A percentile compares a stretch with the other conserved stretches of the same genome.
phyloP scores from a whole-genome alignment of 2,113 vertebrate species.

The Pluvianellus socialis region DNA sequence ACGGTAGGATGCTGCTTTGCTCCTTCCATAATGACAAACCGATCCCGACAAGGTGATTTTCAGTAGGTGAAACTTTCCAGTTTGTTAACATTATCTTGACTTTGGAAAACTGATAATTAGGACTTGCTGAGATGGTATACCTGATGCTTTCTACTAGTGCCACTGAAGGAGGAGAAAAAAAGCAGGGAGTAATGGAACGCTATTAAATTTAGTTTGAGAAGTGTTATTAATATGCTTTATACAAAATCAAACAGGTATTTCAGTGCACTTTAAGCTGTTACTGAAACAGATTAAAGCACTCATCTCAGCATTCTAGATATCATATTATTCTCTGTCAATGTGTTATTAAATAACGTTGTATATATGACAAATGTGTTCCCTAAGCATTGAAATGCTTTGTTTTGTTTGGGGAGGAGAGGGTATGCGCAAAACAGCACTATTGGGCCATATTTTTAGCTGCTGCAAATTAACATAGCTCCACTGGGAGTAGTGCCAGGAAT shows the following conservation, averaged over 20 bases:
- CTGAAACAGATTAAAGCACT: slow-evolving; percentile 18
- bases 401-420: slow-evolving; percentile 15
- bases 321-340: neutral
- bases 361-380: neutral
- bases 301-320: neutral
- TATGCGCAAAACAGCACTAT: slow-evolving; percentile 14
- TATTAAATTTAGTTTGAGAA: neutral
- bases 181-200: neutral
- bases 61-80: neutral
- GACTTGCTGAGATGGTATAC: neutral
- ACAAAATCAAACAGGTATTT: slow-evolving; percentile 14
- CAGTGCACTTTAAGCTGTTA: neutral
- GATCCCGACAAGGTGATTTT: neutral
- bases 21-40: neutral
- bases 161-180: neutral
- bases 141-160: neutral
- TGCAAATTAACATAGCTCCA: slow-evolving; percentile 49
- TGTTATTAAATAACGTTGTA: slow-evolving; percentile 3
- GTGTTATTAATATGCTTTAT: neutral
- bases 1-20: neutral
- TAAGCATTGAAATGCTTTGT: slow-evolving; percentile 20
- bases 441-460: slow-evolving; percentile 52
- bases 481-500: slow-evolving; percentile 55
- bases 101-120: neutral
- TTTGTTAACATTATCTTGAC: neutral